Base-by-base conservation (phyloP, 2,113 vertebrate genomes). In the Condylura cristata region DNA sequence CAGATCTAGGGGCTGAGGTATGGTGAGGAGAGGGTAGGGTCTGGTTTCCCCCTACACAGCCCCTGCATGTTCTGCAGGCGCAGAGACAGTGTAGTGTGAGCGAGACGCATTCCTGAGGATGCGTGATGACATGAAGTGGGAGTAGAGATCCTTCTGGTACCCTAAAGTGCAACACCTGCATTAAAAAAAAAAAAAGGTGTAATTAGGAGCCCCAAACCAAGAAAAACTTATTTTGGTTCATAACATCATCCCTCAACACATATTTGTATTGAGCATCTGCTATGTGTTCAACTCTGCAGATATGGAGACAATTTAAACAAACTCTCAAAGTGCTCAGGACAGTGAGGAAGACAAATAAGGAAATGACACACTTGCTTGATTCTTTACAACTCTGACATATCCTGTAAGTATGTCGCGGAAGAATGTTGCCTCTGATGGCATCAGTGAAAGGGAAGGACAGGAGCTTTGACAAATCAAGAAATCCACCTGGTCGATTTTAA, bases 341-440 rank as follows among this genome's bases (percentile, higher is more conserved):
- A 51, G 18, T 9, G 22, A 46, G n/a, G 53, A 82, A 75, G 82
- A 80, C 88, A 94, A 86, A 78, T 68, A 78, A 88, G 63, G 46
- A 91, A 75, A 63, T 30, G 78, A 32, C 11, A 61, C 61, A 41
- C n/a, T 44, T 53, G 37, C 80, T 41, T 56, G 28, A 82, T 70
- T 89, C 63, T 46, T 92, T 58, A 70, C 10, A 39, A 60, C 53
- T 30, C 22, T 41, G 2, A 60, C 11, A 10, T 9, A 39, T 17
- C n/a, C 30, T 71, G 0, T 82, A 70, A 74, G 39, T 80, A 53
- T 1, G 3, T 65, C 56, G 56, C 30, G 58, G 71, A 79, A 79
- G 80, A 89, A 26, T 1, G 3, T 41, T 48, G 22, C 24, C 18
- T 76, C 83, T n/a, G 14, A 9, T 68, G 46, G 8, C 28, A 39